Percentiles rank a stretch among this genome's conserved stretches.
Conservation (phyloP, 2,888 invertebrate species). For the Heteromurus nitidus region DNA sequence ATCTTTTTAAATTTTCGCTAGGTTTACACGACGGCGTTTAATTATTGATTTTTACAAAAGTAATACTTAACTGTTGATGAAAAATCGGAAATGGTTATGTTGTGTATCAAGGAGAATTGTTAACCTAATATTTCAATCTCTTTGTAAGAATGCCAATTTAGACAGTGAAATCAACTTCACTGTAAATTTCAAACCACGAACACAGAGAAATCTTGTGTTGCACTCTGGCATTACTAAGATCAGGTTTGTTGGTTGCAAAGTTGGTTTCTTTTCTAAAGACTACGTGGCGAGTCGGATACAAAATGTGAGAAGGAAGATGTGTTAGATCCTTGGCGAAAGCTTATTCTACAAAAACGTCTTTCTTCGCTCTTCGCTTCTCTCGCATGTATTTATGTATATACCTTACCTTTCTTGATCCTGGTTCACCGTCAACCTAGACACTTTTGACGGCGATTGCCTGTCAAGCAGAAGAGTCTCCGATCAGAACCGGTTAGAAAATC, state of each 20-base stretch:
- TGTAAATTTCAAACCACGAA: background rate
- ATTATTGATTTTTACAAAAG: no score
- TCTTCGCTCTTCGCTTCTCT: background rate
- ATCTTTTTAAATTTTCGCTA: no score
- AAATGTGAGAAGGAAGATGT: no score
- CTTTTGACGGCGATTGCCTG: no score
- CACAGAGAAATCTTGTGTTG: slow-evolving; percentile 43
- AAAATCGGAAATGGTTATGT: background rate
- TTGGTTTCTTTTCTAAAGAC: background rate
- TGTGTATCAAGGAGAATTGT: background rate
- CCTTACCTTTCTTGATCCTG: no score
- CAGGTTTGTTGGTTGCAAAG: background rate
- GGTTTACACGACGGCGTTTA: no score
- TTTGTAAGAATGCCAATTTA: no score
- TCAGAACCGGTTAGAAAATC: slow-evolving; percentile 7
- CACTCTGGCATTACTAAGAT: background rate
- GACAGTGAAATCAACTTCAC: no score
- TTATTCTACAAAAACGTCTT: background rate
- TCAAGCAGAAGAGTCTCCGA: no score
- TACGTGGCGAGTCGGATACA: slow-evolving; percentile 24
- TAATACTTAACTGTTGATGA: background rate
- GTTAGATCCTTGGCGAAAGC: no score
- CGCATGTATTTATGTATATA: no score
- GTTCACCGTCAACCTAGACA: no score
- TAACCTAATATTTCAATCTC: background rate